Percentiles rank a stretch among this genome's conserved stretches.
phyloP scores from a whole-genome alignment of 2,797 vertebrate genomes.

The Myotis findleyi region DNA sequence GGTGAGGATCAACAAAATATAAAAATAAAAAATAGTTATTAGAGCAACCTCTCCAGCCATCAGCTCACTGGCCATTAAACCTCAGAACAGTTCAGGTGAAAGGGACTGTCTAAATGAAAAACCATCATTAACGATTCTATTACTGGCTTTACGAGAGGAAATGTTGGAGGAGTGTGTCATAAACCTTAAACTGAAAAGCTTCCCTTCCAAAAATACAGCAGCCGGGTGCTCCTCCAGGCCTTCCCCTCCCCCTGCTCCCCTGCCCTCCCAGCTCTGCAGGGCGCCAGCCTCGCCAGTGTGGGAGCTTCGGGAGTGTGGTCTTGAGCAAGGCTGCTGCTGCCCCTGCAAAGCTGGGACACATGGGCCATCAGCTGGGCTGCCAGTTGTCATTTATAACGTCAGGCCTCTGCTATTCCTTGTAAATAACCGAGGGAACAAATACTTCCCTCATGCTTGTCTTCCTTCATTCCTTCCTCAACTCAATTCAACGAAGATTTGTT shows the following conservation, averaged over 20 bases:
- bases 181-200: not conserved
- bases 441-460: conserved; percentile 46
- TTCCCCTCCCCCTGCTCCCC: not conserved
- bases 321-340: not conserved
- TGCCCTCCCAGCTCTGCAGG: not conserved
- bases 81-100: conserved; percentile 28
- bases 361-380: not conserved
- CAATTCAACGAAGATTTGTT: conserved; percentile 49
- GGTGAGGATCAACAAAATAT: no score
- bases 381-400: conserved; percentile 58
- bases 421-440: conserved; percentile 59
- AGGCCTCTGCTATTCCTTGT: conserved; percentile 45
- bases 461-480: conserved; percentile 34
- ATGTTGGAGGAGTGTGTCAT: not conserved
- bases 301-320: not conserved
- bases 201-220: not conserved
- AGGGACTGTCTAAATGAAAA: conserved; percentile 14
- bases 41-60: conserved; percentile 43
- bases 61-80: conserved; percentile 40
- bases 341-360: conserved; percentile 16
- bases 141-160: conserved; percentile 9
- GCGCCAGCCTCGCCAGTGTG: not conserved
- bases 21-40: conserved; percentile 47
- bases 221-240: not conserved
- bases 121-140: conserved; percentile 24